Conservation (phyloP, 1,140 invertebrate species). For the Neodiprion lecontei region DNA sequence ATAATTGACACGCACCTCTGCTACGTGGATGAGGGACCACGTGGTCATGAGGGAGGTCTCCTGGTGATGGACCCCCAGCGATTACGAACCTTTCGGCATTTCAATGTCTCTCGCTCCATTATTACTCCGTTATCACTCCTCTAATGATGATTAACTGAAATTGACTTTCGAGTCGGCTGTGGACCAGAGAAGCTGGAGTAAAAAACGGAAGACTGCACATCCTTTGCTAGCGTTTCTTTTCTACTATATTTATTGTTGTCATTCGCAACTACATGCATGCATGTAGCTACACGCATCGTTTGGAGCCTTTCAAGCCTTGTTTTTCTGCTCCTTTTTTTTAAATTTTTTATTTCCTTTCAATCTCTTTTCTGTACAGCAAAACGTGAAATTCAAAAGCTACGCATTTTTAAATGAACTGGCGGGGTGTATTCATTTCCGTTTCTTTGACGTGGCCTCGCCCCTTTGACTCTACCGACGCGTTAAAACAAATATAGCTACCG, state of each 20-base stretch:
- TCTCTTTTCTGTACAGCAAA: background rate
- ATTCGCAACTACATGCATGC: no score
- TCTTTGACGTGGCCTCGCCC: background rate
- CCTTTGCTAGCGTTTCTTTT: no score
- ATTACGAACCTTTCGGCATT: slow-evolving; percentile 2
- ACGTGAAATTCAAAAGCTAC: slow-evolving; percentile 2
- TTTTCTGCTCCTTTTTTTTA: background rate
- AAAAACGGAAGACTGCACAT: no score
- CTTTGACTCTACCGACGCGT: background rate
- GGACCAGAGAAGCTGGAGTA: no score
- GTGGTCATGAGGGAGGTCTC: background rate
- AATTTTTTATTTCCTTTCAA: background rate
- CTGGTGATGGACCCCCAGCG: background rate
- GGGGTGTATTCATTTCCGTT: slow-evolving; percentile 7
- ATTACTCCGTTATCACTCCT: background rate
- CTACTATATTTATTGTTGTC: no score
- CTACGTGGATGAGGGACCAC: background rate
- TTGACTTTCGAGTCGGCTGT: background rate
- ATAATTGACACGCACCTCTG: slow-evolving; percentile 7
- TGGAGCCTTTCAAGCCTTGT: no score
- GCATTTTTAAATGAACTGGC: background rate
- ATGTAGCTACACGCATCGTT: no score
- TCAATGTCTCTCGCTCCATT: background rate
- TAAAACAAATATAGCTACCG: background rate
- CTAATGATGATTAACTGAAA: background rate